These are phyloP conservation scores for Anastrepha ludens DNA, from an alignment of 1,140 invertebrate genomes.

Conservation along the genomic window DNA sequence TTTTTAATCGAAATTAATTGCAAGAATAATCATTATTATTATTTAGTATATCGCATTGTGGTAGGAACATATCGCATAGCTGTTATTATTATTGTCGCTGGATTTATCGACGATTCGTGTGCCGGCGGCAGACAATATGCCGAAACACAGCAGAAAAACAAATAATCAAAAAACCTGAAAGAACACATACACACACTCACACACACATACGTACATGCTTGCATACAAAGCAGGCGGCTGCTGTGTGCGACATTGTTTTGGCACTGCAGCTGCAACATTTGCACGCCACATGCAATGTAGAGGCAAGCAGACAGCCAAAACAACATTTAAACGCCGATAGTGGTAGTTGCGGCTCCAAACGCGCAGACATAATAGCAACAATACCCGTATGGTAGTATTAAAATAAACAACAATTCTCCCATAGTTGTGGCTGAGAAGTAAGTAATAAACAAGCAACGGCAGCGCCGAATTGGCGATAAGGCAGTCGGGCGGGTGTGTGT, in stretches of 20 bases:
- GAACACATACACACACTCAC: not conserved
- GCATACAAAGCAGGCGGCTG: not conserved
- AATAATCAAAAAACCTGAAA: conserved; percentile 35
- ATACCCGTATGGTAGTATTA: not conserved
- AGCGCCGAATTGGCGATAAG: not conserved
- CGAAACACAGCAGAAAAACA: conserved; percentile 8
- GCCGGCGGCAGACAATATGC: conserved; percentile 36
- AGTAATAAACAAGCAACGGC: conserved; percentile 42
- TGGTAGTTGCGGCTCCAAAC: not conserved
- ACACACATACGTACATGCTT: not conserved
- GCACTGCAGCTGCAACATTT: conserved; percentile 27
- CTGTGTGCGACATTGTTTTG: conserved; percentile 20
- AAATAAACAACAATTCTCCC: not conserved
- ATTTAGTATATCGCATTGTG: conserved; percentile 40
- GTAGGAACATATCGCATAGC: conserved; percentile 9
- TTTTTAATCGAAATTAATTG: conserved; percentile 53
- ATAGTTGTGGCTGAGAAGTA: conserved; percentile 4
- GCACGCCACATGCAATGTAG: conserved; percentile 13
- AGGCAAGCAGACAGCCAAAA: conserved; percentile 36
- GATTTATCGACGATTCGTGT: conserved; percentile 42
- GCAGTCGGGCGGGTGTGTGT: not conserved
- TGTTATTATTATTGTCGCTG: conserved; percentile 50
- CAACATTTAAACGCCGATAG: conserved; percentile 46
- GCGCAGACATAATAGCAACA: not conserved
- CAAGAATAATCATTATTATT: conserved; percentile 52